Conservation (phyloP, 2,888 invertebrate genomes). For the Sclerodermus sp. region DNA sequence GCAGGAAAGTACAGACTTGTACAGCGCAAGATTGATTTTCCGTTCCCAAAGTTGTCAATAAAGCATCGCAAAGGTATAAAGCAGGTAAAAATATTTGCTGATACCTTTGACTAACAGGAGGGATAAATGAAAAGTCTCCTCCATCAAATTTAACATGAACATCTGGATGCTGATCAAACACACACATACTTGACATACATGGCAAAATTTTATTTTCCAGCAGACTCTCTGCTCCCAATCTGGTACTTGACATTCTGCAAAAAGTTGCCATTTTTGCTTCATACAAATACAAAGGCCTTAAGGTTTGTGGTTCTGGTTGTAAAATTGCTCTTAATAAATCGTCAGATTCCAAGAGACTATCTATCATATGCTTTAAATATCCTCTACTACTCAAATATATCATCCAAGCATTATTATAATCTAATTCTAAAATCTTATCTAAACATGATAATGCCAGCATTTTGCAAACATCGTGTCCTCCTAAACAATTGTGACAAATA, state of each 20-base stretch:
- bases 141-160: constrained; percentile 52
- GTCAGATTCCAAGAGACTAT: constrained; percentile 77
- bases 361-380: constrained; percentile 81
- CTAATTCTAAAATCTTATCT: constrained; percentile 76
- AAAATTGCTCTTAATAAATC: constrained; percentile 68
- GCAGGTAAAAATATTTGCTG: constrained; percentile 83
- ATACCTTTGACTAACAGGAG: constrained; percentile 71
- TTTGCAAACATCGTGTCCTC: constrained; percentile 86
- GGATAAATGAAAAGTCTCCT: constrained; percentile 60
- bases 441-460: constrained; percentile 85
- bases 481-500: constrained; percentile 83
- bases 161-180: constrained; percentile 75
- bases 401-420: constrained; percentile 70
- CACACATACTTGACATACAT: constrained; percentile 69
- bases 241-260: constrained; percentile 69
- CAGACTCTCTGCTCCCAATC: constrained; percentile 68
- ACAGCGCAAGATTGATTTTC: constrained; percentile 81
- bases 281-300: constrained; percentile 81
- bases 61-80: constrained; percentile 76
- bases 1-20: constrained; percentile 79
- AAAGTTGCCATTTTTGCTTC: constrained; percentile 85
- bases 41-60: constrained; percentile 80
- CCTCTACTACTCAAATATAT: constrained; percentile 66
- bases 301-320: constrained; percentile 67
- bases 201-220: constrained; percentile 65